Base-by-base conservation (phyloP, 2,797 vertebrate genomes). In the Pangasius sanitwongsei region DNA sequence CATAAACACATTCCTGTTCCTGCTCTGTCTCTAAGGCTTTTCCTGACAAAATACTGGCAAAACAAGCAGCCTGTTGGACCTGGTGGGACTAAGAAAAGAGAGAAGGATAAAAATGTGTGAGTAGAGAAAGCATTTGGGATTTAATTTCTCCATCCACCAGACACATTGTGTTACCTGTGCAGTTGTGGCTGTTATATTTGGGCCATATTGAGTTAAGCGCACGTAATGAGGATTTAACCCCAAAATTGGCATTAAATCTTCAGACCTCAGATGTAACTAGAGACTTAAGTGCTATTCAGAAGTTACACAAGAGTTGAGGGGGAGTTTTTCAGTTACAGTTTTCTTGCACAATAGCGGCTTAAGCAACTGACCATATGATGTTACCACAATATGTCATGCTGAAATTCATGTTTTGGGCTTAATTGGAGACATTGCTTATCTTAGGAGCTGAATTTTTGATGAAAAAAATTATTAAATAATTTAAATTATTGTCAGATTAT, bases 151-250 rank as follows among this genome's bases (percentile, higher is more conserved):
- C 44, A 50, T 84, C 28, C 83, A 84, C 16, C 8, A 67, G n/a
- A 23, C 44, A 84, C 44, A 53, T 31, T 67, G 44, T 50, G 83
- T 23, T 84, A 50, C 83, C 83, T 31, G 28, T 67, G 44, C 23
- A 15, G 34, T 25, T 44, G 31, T 82, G 41, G 34, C 61, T 83
- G 83, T 84, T 67, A 67, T 50, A 84, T 83, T 65, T 83, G 61
- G 25, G 28, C 2, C 41, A n/a, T 44, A n/a, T 9, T 44, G 81
- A 11, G 37, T 28, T 65, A 48, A 65, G 11, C 1, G 31, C 6
- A 6, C 44, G 0, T 41, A 41, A 61, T 83, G 31, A 41, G 4
- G 37, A 83, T 28, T 61, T 81, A 23, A 55, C n/a, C 6, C 44
- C 6, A 55, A 55, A 77, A 74, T 11, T 74, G 37, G 37, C 25